Evolutionary conservation across 2,888 invertebrate species (phyloP).

Genomic region (Diploptera punctata): DNA sequence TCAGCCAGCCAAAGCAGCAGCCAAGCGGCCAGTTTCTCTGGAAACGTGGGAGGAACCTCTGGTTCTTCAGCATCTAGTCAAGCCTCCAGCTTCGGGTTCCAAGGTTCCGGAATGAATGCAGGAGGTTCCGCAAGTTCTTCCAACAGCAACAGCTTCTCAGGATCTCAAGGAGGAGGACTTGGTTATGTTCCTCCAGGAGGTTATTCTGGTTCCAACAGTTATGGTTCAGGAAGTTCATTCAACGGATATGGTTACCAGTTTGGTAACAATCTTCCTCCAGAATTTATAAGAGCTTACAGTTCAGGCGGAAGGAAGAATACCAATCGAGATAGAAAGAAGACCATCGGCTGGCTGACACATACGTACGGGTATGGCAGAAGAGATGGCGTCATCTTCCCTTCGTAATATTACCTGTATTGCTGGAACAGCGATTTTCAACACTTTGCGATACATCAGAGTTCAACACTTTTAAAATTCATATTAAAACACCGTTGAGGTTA

Average conservation of each 20-base stretch:
- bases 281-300: not conserved
- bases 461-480: no score
- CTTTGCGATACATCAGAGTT: no score
- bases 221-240: not conserved
- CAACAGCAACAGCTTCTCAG: conserved; percentile 8
- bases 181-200: not conserved
- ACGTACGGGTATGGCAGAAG: no score
- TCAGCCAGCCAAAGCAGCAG: conserved; percentile 24
- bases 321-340: not conserved
- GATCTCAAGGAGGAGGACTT: not conserved
- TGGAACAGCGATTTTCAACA: no score
- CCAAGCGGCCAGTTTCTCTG: conserved; percentile 23
- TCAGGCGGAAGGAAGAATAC: not conserved
- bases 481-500: no score
- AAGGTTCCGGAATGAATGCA: conserved; percentile 1
- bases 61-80: conserved; percentile 1
- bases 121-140: conserved; percentile 36
- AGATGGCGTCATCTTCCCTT: no score
- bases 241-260: not conserved
- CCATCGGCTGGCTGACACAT: no score
- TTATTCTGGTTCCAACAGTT: not conserved
- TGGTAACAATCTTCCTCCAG: not conserved
- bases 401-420: no score
- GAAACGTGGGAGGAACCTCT: not conserved
- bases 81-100: conserved; percentile 29